Conservation (phyloP, 2,888 invertebrate species). For the Torymus aiolomorphi region DNA sequence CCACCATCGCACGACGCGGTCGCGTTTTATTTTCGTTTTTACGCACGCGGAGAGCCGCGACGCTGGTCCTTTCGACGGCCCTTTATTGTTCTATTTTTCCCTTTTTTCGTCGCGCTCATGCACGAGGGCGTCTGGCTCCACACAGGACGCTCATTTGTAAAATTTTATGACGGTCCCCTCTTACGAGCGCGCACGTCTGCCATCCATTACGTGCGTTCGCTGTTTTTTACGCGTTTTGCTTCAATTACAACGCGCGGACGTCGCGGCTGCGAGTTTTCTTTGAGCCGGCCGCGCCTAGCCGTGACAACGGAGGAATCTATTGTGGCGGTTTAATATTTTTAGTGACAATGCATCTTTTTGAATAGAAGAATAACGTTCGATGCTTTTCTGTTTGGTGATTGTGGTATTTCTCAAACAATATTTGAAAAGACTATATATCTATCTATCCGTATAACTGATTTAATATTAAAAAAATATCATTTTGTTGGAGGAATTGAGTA, state of each 20-base stretch:
- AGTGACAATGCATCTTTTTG: too few species aligned
- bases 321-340: too few species aligned
- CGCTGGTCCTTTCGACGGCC: conserved; percentile 58
- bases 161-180: conserved; percentile 16
- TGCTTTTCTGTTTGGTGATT: too few species aligned
- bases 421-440: too few species aligned
- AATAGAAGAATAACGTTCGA: too few species aligned
- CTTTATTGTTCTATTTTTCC: conserved; percentile 43
- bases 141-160: conserved; percentile 11
- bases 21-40: conserved; percentile 63
- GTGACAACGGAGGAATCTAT: too few species aligned
- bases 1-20: conserved; percentile 39
- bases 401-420: too few species aligned
- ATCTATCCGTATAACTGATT: too few species aligned
- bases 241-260: conserved; percentile 64
- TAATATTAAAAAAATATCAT: too few species aligned
- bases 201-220: conserved; percentile 62
- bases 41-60: conserved; percentile 46
- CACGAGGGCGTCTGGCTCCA: not conserved
- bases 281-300: too few species aligned
- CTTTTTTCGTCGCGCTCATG: not conserved
- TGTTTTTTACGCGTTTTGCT: conserved; percentile 63
- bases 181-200: conserved; percentile 52
- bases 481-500: too few species aligned
- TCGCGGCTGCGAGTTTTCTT: too few species aligned